Conservation (phyloP, 1,140 invertebrate species). For the Drosophila elegans region DNA sequence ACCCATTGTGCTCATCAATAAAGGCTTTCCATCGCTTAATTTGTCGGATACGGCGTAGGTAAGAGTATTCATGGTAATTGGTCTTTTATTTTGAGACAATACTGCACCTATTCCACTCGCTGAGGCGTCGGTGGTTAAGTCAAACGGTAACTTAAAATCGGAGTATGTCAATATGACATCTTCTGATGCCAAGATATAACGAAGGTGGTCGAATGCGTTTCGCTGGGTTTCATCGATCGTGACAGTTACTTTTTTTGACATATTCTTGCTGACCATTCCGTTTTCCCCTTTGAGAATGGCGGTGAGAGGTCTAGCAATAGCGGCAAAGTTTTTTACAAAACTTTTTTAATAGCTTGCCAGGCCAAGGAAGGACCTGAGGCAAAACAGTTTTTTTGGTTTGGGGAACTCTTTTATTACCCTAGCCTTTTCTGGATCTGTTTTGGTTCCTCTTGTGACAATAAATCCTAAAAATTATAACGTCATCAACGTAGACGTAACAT, state of each 20-base stretch:
- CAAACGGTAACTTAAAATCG: slow-evolving; percentile 23
- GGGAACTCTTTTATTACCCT: neutral
- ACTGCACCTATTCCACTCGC: slow-evolving; percentile 17
- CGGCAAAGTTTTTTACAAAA: neutral
- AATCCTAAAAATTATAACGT: neutral
- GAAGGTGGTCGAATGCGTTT: slow-evolving; percentile 13
- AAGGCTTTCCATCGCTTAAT: slow-evolving; percentile 26
- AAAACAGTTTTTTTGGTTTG: too few species aligned
- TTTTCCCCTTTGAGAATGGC: slow-evolving; percentile 20
- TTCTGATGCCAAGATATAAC: slow-evolving; percentile 26
- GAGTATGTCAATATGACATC: slow-evolving; percentile 23
- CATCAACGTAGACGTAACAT: neutral
- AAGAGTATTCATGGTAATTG: slow-evolving; percentile 28
- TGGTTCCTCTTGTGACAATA: neutral
- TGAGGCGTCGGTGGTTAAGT: slow-evolving; percentile 29
- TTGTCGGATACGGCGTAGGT: slow-evolving; percentile 11
- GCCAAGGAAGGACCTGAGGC: too few species aligned
- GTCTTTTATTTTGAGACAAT: slow-evolving; percentile 15
- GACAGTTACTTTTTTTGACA: slow-evolving; percentile 19
- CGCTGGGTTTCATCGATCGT: slow-evolving; percentile 10
- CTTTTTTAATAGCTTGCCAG: too few species aligned
- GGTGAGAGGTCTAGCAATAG: slow-evolving; percentile 9
- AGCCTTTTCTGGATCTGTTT: neutral
- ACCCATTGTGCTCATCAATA: slow-evolving; percentile 18
- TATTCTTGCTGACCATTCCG: slow-evolving; percentile 4